A percentile compares a stretch with the other conserved stretches of the same genome.
These are phyloP conservation scores for Terrapene triunguis DNA, from an alignment of 2,113 vertebrate species.

Conservation along the genomic window DNA sequence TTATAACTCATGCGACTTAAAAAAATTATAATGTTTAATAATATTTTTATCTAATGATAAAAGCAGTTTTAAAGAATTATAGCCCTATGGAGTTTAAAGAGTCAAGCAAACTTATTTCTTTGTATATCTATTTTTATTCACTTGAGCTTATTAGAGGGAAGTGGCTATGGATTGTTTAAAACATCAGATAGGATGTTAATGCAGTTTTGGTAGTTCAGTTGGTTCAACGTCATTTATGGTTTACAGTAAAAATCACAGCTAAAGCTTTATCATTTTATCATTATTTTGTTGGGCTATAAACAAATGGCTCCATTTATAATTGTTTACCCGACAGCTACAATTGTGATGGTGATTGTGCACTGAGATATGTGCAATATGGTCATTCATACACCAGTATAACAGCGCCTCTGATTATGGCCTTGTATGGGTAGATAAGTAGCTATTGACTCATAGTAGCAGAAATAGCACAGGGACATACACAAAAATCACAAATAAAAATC, in stretches of 20 bases:
- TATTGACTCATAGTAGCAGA: background rate
- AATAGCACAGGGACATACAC: background rate
- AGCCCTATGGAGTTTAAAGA: conserved; percentile 28
- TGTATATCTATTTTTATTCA: conserved; percentile 25
- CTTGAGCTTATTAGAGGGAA: background rate
- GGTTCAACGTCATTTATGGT: background rate
- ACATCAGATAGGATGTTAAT: conserved; percentile 8
- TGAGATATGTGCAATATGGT: background rate
- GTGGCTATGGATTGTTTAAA: background rate
- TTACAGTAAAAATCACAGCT: background rate
- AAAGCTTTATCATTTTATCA: background rate
- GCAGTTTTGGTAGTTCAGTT: background rate
- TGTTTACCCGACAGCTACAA: background rate
- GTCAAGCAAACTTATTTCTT: conserved; percentile 17
- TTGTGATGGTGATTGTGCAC: background rate
- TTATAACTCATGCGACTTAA: conserved; percentile 69
- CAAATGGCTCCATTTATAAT: conserved; percentile 9
- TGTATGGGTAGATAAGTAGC: background rate
- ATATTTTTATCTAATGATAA: conserved; percentile 43
- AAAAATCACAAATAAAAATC: conserved; percentile 30
- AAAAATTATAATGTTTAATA: conserved; percentile 49
- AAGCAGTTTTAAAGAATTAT: conserved; percentile 52
- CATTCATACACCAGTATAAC: background rate
- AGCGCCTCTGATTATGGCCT: conserved; percentile 38
- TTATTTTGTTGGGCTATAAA: conserved; percentile 1